A percentile compares a stretch with the other conserved stretches of the same genome.
Evolutionary conservation across 1,140 invertebrate species (phyloP).

Genomic region (Pachypsylla venusta): DNA sequence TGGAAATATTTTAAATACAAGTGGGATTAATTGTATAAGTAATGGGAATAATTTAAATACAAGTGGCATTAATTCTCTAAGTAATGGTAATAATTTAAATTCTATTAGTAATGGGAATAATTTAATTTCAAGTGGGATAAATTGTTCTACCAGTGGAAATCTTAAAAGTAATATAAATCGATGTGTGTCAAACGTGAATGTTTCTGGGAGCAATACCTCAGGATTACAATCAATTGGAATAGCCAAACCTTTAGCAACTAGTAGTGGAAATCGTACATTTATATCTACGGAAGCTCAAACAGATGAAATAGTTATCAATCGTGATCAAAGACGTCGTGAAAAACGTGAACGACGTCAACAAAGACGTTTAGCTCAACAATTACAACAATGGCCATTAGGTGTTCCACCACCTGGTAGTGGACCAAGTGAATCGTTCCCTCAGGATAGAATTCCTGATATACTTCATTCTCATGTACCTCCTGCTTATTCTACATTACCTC

Average conservation of each 20-base stretch:
- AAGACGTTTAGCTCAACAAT: constrained; percentile 16
- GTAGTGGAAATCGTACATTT: constrained; percentile 22
- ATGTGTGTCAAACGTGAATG: constrained; percentile 14
- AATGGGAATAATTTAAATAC: background rate
- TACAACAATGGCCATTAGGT: constrained; percentile 13
- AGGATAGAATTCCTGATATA: constrained; percentile 34
- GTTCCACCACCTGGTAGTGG: background rate
- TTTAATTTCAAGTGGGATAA: background rate
- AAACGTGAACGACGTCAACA: constrained; percentile 22
- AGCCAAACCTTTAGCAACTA: constrained; percentile 13
- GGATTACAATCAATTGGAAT: constrained; percentile 13
- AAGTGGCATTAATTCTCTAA: too few species aligned
- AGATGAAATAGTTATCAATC: constrained; percentile 23
- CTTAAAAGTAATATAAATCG: constrained; percentile 11
- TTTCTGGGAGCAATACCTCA: background rate
- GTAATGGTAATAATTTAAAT: background rate
- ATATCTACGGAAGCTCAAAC: constrained; percentile 30
- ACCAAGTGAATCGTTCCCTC: constrained; percentile 9
- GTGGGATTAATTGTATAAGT: background rate
- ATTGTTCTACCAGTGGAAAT: too few species aligned
- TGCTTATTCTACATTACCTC: constrained; percentile 32
- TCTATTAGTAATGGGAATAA: background rate
- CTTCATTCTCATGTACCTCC: constrained; percentile 36
- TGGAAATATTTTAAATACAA: background rate
- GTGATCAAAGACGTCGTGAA: constrained; percentile 25